phyloP scores from a whole-genome alignment of 2,888 invertebrate species.

The Pomacea canaliculata region DNA sequence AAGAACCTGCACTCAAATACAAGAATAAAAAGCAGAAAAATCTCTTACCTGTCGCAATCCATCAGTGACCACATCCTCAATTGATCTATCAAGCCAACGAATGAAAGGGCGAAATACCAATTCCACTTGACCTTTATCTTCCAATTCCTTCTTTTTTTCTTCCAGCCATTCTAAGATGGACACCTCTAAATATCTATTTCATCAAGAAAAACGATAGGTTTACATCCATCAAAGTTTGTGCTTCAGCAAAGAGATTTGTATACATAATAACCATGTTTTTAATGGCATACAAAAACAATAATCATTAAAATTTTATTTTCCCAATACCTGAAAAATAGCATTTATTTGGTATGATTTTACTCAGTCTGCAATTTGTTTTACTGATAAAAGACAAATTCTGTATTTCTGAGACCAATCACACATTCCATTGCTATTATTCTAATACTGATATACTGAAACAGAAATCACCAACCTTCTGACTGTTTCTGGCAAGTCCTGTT shows the following conservation, averaged over 20 bases:
- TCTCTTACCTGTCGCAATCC: conserved; percentile 65
- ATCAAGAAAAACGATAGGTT: not conserved
- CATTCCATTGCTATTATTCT: not conserved
- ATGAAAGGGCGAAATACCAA: conserved; percentile 67
- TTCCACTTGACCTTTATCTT: conserved; percentile 49
- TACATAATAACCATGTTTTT: not conserved
- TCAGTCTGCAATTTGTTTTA: not conserved
- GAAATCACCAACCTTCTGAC: conserved; percentile 50
- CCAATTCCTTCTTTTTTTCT: conserved; percentile 41
- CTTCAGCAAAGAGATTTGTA: no score
- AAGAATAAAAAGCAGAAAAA: no score
- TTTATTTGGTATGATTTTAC: no score
- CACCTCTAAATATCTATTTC: conserved; percentile 49
- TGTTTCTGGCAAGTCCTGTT: conserved; percentile 60
- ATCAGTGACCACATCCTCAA: conserved; percentile 67
- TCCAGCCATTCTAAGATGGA: conserved; percentile 52
- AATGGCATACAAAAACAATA: no score
- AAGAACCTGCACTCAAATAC: no score
- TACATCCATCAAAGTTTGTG: not conserved
- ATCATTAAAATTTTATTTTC: no score
- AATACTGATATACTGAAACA: no score
- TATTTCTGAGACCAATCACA: not conserved
- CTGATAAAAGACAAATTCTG: not conserved
- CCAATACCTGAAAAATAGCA: no score
- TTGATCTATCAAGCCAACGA: conserved; percentile 67